Base-by-base conservation (phyloP, 1,140 invertebrate species). In the Lanistes nyassanus region DNA sequence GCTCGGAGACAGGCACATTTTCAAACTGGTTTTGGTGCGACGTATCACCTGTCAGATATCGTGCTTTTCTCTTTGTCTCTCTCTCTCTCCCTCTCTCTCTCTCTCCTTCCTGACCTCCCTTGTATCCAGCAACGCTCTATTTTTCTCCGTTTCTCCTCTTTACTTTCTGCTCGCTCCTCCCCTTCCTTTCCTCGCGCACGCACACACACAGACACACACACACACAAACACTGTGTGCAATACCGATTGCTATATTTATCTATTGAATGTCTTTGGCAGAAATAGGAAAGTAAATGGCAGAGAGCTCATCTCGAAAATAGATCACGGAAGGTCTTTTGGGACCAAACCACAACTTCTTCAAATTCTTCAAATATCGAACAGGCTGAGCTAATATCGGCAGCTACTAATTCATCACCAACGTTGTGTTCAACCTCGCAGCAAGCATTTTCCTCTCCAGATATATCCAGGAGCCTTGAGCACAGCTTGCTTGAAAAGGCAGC, bases 81-180 rank as follows among this genome's bases (percentile, higher is more conserved):
- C 53, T 55, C 53, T 55, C 53, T 55, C 53, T 55, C 53, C n/a
- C 53, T 55, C 58, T 60, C 58, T 60, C 58, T 60, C 58, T 60
- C 58, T 60, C 7, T 55, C 53, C n/a, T n/a, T 55, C 53, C n/a
- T n/a, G 13, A 13, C n/a, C 53, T 55, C 53, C n/a, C 53, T 55
- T n/a, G n/a, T n/a, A n/a, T n/a, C 23, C 58, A 9, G n/a, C 23
- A 23, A 9, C 34, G 7, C 34, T 65, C 64, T 62, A 19, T 62
- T 29, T 16, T 9, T 62, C 60, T 62, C 60, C 31, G 16, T 62
- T 29, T 62, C 60, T 62, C 60, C 31, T 9, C 31, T 29, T 62
- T 29, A 23, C 60, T 62, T 29, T 62, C 60, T 62, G 5, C 2
- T 16, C n/a, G 6, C n/a, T 36, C 34, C 64, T 31, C 64, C n/a